A percentile compares a stretch with the other conserved stretches of the same genome.
These are phyloP conservation scores for Macroramphosus scolopax DNA, from an alignment of 2,797 vertebrate species.

Conservation along the genomic window DNA sequence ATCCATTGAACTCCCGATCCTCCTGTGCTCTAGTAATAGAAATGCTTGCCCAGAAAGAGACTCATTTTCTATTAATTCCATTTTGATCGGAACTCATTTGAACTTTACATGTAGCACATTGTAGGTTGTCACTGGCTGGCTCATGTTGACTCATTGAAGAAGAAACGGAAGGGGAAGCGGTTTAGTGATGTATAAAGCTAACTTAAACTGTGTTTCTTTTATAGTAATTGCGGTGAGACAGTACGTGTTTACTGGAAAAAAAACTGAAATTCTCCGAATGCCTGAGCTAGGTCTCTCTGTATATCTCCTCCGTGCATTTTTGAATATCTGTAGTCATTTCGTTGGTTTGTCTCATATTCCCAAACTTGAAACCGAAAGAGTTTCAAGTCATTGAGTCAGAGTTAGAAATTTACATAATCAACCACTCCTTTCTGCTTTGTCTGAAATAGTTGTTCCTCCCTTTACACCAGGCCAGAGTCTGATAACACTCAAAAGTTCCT, in stretches of 20 bases:
- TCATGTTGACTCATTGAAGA: conserved; percentile 32
- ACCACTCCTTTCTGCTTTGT: conserved; percentile 34
- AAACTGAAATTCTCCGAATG: conserved; percentile 45
- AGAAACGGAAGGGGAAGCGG: conserved; percentile 59
- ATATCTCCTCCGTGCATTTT: conserved; percentile 11
- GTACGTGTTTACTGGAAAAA: conserved; percentile 10
- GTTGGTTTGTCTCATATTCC: conserved; percentile 6
- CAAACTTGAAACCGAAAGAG: not conserved
- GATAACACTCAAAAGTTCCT: conserved; percentile 46
- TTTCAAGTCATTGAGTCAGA: conserved; percentile 30
- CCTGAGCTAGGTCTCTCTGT: conserved; percentile 13
- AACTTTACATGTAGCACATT: conserved; percentile 14
- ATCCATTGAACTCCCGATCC: conserved; percentile 1
- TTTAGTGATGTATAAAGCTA: conserved; percentile 18
- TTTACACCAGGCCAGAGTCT: conserved; percentile 29
- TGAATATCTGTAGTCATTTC: not conserved
- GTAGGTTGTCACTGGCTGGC: conserved; percentile 21
- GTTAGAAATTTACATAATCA: conserved; percentile 29
- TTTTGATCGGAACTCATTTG: conserved; percentile 3
- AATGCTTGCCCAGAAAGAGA: not conserved
- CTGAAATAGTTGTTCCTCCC: conserved; percentile 36
- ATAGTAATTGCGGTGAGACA: conserved; percentile 53
- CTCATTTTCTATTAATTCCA: no score
- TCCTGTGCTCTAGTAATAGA: not conserved
- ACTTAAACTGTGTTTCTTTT: conserved; percentile 45